phyloP scores from a whole-genome alignment of 2,888 invertebrate species.

The Eupithecia pulchellata region DNA sequence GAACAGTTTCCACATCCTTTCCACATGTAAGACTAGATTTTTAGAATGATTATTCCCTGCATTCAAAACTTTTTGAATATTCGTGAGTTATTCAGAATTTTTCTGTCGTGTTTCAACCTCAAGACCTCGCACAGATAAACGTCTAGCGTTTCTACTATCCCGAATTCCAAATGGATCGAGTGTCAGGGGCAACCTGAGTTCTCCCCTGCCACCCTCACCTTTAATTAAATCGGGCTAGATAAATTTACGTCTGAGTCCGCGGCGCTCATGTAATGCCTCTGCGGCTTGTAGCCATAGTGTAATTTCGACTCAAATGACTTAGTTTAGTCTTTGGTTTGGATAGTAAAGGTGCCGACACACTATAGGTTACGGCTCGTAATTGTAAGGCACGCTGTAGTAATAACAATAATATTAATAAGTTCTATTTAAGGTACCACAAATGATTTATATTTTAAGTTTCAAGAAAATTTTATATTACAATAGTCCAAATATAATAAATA shows the following conservation, averaged over 20 bases:
- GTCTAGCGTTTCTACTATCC: neutral
- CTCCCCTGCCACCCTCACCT: slow-evolving; percentile 54
- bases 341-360: neutral
- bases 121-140: neutral
- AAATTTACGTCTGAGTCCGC: slow-evolving; percentile 63
- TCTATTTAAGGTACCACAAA: too few relatives aligned
- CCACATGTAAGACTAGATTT: too few relatives aligned
- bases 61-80: too few relatives aligned
- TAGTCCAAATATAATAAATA: too few relatives aligned
- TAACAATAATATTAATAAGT: too few relatives aligned
- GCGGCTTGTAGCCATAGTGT: slow-evolving; percentile 56
- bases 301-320: slow-evolving; percentile 56
- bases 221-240: slow-evolving; percentile 75
- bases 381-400: neutral
- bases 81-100: neutral
- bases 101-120: neutral
- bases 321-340: slow-evolving; percentile 31
- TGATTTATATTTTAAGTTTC: too few relatives aligned
- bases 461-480: too few relatives aligned
- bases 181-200: slow-evolving; percentile 15
- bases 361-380: neutral
- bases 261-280: slow-evolving; percentile 42
- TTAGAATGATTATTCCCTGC: too few relatives aligned
- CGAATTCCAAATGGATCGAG: neutral
- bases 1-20: too few relatives aligned